Evolutionary conservation across 2,113 vertebrate genomes (phyloP), one percentile per base, ranked within the genome.

Genomic region (Neomonachus schauinslandi): DNA sequence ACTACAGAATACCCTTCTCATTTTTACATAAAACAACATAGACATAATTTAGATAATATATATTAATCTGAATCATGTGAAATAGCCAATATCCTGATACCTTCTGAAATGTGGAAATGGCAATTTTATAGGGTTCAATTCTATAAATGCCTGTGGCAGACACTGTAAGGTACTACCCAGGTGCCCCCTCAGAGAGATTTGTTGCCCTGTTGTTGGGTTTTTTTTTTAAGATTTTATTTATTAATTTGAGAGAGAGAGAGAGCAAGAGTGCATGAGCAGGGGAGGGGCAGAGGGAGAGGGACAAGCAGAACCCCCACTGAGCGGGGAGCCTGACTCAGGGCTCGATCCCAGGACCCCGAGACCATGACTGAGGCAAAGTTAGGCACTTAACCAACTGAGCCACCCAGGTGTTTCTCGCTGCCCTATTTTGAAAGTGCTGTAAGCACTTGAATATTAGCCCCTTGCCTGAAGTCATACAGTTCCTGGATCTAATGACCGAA

Each of bases 161-260:
- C 55, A 36, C 5, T 51, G 10, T 71, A 67, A 53, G 1, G 0
- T 33, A 3, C 39, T 81, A 4, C 8, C 36, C 13, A 74, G 1
- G 76, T 97, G 14, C 0, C 7, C 22, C 10, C 10, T 82, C n/a
- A 24, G 63, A 55, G 33, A 42, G 33, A 28, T 42, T 71, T 33
- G 2, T 24, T 67, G 15, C 4, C 33, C 16, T n/a, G 15, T 67
- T 67, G 2, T n/a, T 15, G 13, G 0, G 2, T 33, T 7, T 33
- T 67, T 69, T 33, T n/a, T n/a, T n/a, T 9, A n/a, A 69, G 33
- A n/a, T 69, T 36, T 69, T 19, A 9, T 36, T 36, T 69, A 10
- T n/a, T 69, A 36, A 16, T 67, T 67, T 53, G 51, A 16, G 31
- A 67, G 18, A 69, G 15, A 63, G 24, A 63, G 24, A 69, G 33